These are phyloP conservation scores for Epinotia bilunana DNA, from an alignment of 2,888 invertebrate genomes.

Conservation along the genomic window DNA sequence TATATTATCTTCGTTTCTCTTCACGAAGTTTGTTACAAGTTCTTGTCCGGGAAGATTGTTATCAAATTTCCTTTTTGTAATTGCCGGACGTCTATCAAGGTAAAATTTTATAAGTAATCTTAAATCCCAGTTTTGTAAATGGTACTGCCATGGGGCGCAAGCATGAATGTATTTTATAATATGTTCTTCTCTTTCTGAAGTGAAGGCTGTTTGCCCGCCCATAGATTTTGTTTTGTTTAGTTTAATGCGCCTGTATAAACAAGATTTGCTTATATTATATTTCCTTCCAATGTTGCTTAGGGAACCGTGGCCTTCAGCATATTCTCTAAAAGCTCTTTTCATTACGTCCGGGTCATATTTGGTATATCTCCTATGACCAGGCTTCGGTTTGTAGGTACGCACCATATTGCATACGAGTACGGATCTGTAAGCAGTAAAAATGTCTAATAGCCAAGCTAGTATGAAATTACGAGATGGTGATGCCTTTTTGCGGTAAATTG, in stretches of 20 bases:
- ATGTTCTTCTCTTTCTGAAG: conserved; percentile 27
- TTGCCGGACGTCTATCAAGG: conserved; percentile 22
- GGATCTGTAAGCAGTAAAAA: neutral
- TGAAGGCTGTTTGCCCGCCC: conserved; percentile 14
- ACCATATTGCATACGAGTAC: conserved; percentile 1
- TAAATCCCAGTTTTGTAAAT: conserved; percentile 19
- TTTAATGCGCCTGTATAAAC: conserved; percentile 8
- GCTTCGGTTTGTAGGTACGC: conserved; percentile 26
- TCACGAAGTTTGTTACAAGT: conserved; percentile 3
- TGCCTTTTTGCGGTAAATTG: too few species aligned
- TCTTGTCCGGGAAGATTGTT: conserved; percentile 24
- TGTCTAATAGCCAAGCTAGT: too few species aligned
- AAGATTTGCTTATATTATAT: conserved; percentile 18
- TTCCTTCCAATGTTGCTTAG: neutral
- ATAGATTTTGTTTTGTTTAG: neutral
- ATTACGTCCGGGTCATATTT: conserved; percentile 31
- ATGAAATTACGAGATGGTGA: too few species aligned
- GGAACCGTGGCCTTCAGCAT: conserved; percentile 9
- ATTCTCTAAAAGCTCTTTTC: conserved; percentile 8
- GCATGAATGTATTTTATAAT: conserved; percentile 25
- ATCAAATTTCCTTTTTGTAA: conserved; percentile 23
- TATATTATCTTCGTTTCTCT: conserved; percentile 21
- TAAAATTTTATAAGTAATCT: conserved; percentile 29
- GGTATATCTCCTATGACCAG: conserved; percentile 16
- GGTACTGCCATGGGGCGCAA: conserved; percentile 25